Conservation (phyloP, 2,113 vertebrate species). For the Sisor rabdophorus region DNA sequence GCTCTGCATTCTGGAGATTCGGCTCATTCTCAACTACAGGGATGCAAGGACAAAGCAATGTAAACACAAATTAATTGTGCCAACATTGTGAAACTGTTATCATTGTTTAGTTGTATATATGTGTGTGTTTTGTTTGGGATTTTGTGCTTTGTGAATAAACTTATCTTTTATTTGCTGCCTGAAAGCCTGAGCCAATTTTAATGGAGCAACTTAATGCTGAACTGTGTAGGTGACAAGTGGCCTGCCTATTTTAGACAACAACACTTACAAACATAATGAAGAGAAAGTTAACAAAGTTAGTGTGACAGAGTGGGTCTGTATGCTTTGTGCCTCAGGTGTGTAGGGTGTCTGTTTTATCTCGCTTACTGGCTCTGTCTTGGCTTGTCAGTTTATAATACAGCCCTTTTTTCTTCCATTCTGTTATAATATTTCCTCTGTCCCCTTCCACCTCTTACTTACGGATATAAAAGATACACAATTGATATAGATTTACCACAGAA, state of each 20-base stretch:
- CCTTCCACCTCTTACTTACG: neutral
- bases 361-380: no score
- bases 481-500: neutral
- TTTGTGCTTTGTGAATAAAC: slow-evolving; percentile 17
- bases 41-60: neutral
- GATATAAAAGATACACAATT: neutral
- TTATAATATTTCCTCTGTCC: neutral
- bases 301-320: neutral
- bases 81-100: neutral
- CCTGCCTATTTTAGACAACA: slow-evolving; percentile 10
- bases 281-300: neutral
- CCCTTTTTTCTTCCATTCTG: neutral
- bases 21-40: neutral
- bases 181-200: slow-evolving; percentile 28
- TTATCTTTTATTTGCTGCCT: slow-evolving; percentile 21
- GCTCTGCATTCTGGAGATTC: neutral
- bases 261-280: slow-evolving; percentile 20
- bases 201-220: slow-evolving; percentile 21
- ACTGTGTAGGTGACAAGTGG: slow-evolving; percentile 37
- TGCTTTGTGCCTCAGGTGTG: neutral
- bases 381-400: no score
- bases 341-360: neutral
- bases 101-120: neutral
- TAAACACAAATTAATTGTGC: neutral
- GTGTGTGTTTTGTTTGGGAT: slow-evolving; percentile 1